Percentiles rank a stretch among this genome's conserved stretches.
These are phyloP conservation scores for Ahaetulla prasina DNA, from an alignment of 2,113 vertebrate species.

Conservation along the genomic window DNA sequence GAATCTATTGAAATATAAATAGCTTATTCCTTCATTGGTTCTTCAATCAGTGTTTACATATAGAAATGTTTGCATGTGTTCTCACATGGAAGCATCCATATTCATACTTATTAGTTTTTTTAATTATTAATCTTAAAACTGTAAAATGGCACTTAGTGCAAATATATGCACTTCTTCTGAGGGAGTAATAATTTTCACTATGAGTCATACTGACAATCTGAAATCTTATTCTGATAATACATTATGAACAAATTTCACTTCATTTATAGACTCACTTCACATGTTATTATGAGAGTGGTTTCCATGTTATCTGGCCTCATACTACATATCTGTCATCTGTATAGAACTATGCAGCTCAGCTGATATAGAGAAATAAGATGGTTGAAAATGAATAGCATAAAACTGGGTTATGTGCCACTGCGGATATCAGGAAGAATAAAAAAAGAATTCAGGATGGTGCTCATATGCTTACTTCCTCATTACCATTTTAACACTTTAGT, in stretches of 20 bases:
- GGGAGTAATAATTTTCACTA: background rate
- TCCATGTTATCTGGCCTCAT: background rate
- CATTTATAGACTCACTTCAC: background rate
- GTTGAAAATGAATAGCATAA: background rate
- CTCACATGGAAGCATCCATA: background rate
- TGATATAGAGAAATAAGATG: background rate
- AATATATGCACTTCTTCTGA: background rate
- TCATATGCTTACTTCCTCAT: background rate
- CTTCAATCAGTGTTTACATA: background rate
- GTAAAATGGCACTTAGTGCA: background rate
- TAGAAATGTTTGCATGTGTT: background rate
- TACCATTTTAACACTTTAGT: background rate
- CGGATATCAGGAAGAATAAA: background rate
- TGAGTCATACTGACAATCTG: background rate
- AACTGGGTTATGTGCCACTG: background rate
- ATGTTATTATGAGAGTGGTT: background rate
- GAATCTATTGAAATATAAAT: background rate
- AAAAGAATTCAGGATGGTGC: background rate
- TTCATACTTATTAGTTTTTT: background rate
- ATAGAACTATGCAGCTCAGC: background rate
- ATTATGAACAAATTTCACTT: background rate
- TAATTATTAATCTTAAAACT: background rate
- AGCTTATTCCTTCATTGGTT: background rate
- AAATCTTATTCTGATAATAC: background rate
- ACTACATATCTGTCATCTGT: background rate